These are phyloP conservation scores for Platysteira castanea DNA, from an alignment of 2,113 vertebrate genomes.

Conservation along the genomic window DNA sequence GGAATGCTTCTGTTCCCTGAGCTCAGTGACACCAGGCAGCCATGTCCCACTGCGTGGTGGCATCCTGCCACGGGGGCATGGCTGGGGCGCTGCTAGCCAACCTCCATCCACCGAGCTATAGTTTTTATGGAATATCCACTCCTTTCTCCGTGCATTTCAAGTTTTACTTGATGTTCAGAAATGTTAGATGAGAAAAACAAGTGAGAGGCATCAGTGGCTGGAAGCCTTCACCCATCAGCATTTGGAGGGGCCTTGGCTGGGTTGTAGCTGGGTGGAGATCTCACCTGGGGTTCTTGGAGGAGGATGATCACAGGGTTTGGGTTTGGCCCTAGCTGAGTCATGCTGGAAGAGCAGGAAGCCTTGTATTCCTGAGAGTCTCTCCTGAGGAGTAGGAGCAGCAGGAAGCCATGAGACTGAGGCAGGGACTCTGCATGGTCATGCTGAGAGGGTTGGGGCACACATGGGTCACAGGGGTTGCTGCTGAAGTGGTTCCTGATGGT, in stretches of 20 bases:
- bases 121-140: background rate
- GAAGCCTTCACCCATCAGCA: background rate
- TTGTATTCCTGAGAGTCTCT: too few species aligned
- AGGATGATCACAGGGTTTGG: background rate
- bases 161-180: background rate
- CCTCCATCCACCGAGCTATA: background rate
- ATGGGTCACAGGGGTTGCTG: accelerated
- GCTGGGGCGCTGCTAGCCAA: accelerated
- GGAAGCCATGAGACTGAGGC: background rate
- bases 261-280: background rate
- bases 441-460: background rate
- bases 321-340: background rate
- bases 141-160: background rate
- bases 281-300: background rate
- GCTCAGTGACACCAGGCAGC: background rate
- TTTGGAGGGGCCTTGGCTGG: background rate
- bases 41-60: accelerated
- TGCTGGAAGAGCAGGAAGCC: background rate
- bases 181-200: background rate
- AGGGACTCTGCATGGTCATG: background rate
- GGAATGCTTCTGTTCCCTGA: background rate
- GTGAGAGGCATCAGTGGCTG: background rate
- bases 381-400: background rate
- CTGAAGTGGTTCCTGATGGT: background rate
- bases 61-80: accelerated